Percentiles rank a stretch among this genome's conserved stretches.
phyloP scores from a whole-genome alignment of 2,797 vertebrate species.

The Pangasius djambal region DNA sequence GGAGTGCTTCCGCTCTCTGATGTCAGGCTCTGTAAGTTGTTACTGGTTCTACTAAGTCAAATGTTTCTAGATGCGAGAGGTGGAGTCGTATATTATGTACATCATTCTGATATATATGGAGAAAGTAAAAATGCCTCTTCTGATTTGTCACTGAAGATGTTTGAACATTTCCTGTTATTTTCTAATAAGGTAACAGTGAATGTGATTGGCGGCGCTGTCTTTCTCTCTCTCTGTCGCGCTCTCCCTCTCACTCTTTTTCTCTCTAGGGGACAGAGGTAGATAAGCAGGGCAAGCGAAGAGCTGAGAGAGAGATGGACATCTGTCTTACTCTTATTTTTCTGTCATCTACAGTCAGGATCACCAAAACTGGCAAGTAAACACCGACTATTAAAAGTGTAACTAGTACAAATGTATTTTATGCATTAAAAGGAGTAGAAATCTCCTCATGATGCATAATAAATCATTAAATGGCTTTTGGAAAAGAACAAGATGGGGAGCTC shows the following conservation, averaged over 20 bases:
- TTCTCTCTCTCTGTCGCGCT: background rate
- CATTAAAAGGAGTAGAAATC: background rate
- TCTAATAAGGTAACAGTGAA: constrained; percentile 43
- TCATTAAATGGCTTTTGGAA: background rate
- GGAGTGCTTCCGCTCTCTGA: constrained; percentile 3
- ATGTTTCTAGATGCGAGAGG: background rate
- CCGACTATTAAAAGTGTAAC: background rate
- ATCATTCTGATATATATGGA: constrained; percentile 2
- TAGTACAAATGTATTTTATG: background rate
- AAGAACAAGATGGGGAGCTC: background rate
- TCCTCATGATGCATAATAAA: background rate
- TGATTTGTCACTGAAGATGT: constrained; percentile 25
- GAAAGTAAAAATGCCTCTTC: background rate
- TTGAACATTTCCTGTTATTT: constrained; percentile 34
- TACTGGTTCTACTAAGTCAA: background rate
- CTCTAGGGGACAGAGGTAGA: background rate
- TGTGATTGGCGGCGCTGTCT: constrained; percentile 36
- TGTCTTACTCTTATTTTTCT: background rate
- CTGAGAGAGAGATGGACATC: background rate
- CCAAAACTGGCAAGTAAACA: background rate
- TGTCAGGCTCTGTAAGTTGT: background rate
- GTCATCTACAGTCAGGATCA: background rate
- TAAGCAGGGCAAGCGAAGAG: background rate
- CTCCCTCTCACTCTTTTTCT: background rate
- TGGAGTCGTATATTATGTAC: background rate